Evolutionary conservation across 2,797 vertebrate species (phyloP).

Genomic region (Pangasius djambal): DNA sequence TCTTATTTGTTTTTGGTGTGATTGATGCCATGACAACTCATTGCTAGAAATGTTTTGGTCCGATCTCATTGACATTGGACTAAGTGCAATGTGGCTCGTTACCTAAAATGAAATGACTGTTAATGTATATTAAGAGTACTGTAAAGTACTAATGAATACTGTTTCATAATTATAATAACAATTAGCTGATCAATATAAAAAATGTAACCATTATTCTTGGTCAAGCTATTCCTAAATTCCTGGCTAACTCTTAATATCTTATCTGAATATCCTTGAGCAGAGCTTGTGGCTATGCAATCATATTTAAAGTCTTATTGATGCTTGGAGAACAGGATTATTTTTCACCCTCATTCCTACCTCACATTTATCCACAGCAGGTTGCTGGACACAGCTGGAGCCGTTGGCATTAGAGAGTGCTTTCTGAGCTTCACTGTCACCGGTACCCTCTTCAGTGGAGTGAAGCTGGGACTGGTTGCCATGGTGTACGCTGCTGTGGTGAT

Average conservation of each 20-base stretch:
- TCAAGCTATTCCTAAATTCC: background rate
- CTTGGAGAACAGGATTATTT: background rate
- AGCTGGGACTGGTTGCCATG: conserved; percentile 84
- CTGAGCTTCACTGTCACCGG: conserved; percentile 89
- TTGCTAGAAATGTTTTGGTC: background rate
- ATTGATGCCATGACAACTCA: background rate
- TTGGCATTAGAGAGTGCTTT: conserved; percentile 81
- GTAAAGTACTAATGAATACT: background rate
- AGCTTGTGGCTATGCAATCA: background rate
- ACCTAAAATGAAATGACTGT: background rate
- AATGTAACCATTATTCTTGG: background rate
- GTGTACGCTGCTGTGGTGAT: conserved; percentile 39
- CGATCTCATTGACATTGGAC: background rate
- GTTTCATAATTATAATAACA: background rate
- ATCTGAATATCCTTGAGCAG: background rate
- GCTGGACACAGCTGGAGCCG: conserved; percentile 90
- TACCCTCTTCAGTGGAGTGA: conserved; percentile 93
- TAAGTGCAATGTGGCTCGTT: background rate
- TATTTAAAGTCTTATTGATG: no score
- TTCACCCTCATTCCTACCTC: conserved; percentile 79
- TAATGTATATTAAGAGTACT: background rate
- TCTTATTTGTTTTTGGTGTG: background rate
- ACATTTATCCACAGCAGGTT: conserved; percentile 93
- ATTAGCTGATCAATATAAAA: background rate
- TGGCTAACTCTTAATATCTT: background rate